Evolutionary conservation across 2,888 invertebrate species (phyloP), one percentile per base, ranked within the genome.

Genomic region (Stenurella melanura): DNA sequence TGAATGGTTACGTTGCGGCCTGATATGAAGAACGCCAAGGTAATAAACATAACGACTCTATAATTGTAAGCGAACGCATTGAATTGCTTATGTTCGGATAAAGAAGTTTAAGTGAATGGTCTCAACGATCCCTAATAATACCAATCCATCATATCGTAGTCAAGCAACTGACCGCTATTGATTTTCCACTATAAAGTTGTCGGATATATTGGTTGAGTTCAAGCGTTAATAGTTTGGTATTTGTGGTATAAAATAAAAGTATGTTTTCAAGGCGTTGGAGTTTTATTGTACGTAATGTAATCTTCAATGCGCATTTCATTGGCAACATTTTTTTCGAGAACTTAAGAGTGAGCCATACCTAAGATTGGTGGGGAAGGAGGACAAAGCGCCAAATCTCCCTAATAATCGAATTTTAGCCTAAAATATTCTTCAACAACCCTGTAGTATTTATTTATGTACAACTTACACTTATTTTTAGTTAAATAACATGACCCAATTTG

Each of bases 61-160:
- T 69, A 57, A 69, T 69, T 57, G 69, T n/a, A 15, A 15, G 56
- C 30, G 34, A 58, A 57, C 21, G 19, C 34, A 34, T 56, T 69
- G 57, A 21, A 57, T 19, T 54, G 69, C 69, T 26, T 58, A 57
- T 30, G 17, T 69, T 50, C 15, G 56, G 12, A 56, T 69, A 69
- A 56, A 69, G 56, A 69, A 34, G 57, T 54, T n/a, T 26, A 30
- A 58, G 26, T 69, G 11, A 50, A 66, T 38, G 42, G 12, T 38
- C 26, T 18, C 19, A 19, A 18, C 34, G 63, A 18, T 38, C 18
- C 6, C 11, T 17, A 18, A 66, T 66, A 19, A 50, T 15, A 38
- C 17, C 64, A 66, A 42, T 66, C 64, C 34, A 34, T 63, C n/a
- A 30, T 34, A n/a, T n/a, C 30, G 34, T 17, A n/a, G 17, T 34